These are phyloP conservation scores for Clarias platycephalus DNA, from an alignment of 2,797 vertebrate genomes.

Conservation along the genomic window DNA sequence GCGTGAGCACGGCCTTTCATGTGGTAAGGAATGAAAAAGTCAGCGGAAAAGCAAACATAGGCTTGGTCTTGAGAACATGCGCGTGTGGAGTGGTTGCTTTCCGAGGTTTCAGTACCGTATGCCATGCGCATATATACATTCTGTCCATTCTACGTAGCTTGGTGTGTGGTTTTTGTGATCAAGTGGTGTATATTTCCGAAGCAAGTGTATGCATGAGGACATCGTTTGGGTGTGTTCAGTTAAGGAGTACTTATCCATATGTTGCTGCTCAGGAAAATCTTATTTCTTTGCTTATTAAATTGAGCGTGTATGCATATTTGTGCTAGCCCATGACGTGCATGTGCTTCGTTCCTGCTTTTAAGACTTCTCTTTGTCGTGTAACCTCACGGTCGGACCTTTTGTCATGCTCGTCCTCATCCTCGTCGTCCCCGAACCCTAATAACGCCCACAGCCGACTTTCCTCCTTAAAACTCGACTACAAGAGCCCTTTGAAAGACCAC, in stretches of 20 bases:
- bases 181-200: constrained; percentile 26
- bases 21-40: constrained; percentile 52
- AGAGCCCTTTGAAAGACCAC: constrained; percentile 4
- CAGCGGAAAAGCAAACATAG: constrained; percentile 50
- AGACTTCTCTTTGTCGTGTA: background rate
- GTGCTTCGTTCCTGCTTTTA: background rate
- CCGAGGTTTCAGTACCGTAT: background rate
- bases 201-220: constrained; percentile 18
- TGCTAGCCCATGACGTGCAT: background rate
- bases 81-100: constrained; percentile 35
- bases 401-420: constrained; percentile 2
- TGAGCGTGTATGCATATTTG: background rate
- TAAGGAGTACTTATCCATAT: background rate
- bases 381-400: background rate
- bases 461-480: constrained; percentile 5
- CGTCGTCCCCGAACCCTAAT: background rate
- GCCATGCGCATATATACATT: background rate
- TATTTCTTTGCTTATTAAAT: background rate
- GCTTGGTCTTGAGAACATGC: constrained; percentile 21
- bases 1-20: constrained; percentile 62
- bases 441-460: constrained; percentile 5
- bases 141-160: constrained; percentile 1
- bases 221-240: constrained; percentile 3
- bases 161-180: constrained; percentile 7
- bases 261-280: background rate